Conservation (phyloP, 2,888 invertebrate species). For the Tridacna crocea region DNA sequence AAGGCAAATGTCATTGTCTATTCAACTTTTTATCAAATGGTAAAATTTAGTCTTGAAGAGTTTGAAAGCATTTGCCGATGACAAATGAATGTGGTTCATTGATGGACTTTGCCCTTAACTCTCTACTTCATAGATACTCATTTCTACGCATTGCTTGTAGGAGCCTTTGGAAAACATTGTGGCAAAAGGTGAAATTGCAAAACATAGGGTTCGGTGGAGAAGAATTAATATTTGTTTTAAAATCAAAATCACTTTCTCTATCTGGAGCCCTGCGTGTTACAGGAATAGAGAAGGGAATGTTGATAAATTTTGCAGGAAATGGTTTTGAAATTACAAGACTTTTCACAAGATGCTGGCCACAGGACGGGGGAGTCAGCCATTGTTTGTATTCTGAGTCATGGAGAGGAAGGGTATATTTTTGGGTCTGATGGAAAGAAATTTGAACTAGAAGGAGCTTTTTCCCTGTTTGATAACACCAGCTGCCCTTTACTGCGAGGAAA, state of each 20-base stretch:
- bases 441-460: slow-evolving; percentile 73
- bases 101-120: no score
- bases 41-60: background rate
- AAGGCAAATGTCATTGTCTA: background rate
- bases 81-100: no score
- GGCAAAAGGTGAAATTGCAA: background rate
- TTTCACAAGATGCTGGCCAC: slow-evolving; percentile 70
- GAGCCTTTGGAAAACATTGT: background rate
- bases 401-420: slow-evolving; percentile 79
- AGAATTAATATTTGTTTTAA: no score
- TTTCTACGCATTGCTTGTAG: no score
- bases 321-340: slow-evolving; percentile 70
- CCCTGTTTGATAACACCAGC: slow-evolving; percentile 75
- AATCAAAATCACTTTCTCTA: no score
- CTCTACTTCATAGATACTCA: no score
- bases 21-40: background rate
- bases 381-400: slow-evolving; percentile 80
- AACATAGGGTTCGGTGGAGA: no score
- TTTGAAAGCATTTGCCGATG: no score
- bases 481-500: slow-evolving; percentile 76
- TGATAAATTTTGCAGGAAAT: slow-evolving; percentile 70
- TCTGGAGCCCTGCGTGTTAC: no score
- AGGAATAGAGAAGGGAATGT: no score
- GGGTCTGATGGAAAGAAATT: slow-evolving; percentile 79
- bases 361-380: slow-evolving; percentile 68